phyloP scores from a whole-genome alignment of 2,113 vertebrate species.

The Mirounga angustirostris region DNA sequence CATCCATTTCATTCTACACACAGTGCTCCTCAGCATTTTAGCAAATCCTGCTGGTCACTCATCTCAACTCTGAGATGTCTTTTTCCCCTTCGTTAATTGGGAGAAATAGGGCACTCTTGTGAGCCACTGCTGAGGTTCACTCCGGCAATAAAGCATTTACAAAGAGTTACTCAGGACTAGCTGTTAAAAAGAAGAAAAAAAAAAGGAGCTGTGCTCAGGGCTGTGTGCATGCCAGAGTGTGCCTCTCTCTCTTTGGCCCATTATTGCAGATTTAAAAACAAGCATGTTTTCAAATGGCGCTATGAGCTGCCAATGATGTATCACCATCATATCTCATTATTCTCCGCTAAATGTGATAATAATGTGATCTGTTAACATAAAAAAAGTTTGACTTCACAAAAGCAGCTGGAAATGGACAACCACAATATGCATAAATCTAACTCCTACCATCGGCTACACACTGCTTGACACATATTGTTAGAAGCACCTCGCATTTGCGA shows the following conservation, averaged over 20 bases:
- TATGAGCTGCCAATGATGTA: constrained; percentile 82
- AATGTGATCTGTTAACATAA: constrained; percentile 88
- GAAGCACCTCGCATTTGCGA: constrained; percentile 85
- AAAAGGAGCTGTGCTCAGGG: constrained; percentile 5
- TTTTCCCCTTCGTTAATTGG: not conserved
- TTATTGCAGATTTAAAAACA: constrained; percentile 82
- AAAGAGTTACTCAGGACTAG: constrained; percentile 57
- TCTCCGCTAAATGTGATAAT: constrained; percentile 87
- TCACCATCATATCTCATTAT: constrained; percentile 83
- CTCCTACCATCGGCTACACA: constrained; percentile 81
- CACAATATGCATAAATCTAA: constrained; percentile 86
- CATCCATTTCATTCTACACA: not conserved
- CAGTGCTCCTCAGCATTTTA: constrained; percentile 38
- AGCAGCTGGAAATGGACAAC: constrained; percentile 88
- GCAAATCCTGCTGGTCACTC: not conserved
- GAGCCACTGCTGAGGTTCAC: not conserved
- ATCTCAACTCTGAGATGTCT: constrained; percentile 23
- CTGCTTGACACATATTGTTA: constrained; percentile 84
- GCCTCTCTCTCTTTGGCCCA: constrained; percentile 72
- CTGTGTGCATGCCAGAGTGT: not conserved
- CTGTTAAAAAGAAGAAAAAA: not conserved
- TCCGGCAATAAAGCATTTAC: constrained; percentile 62
- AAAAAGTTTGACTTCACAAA: constrained; percentile 88
- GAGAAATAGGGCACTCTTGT: not conserved
- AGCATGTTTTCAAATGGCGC: constrained; percentile 82